These are phyloP conservation scores for Hydra vulgaris DNA, from an alignment of 30 jellyfish, hydroid and myxozoan species.

Conservation along the genomic window DNA sequence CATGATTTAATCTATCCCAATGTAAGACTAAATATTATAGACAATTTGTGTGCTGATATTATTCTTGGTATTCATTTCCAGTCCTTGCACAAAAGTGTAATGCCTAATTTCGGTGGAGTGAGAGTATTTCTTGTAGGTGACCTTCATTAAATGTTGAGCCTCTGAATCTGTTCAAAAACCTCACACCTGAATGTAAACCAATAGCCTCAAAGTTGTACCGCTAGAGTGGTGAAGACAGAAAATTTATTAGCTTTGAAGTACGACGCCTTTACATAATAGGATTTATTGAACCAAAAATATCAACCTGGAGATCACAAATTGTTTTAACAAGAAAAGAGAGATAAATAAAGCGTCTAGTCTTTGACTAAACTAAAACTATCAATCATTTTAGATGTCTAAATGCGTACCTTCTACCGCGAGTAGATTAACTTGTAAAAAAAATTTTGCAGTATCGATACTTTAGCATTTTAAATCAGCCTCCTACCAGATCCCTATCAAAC, in stretches of 20 bases:
- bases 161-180: constrained; percentile 32
- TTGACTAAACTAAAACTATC: constrained; percentile 39
- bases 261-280: constrained; percentile 39
- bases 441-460: no score
- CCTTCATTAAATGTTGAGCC: constrained; percentile 19
- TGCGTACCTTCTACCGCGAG: constrained; percentile 52
- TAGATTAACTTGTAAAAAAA: no score
- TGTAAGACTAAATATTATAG: constrained; percentile 7
- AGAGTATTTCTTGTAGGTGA: not conserved
- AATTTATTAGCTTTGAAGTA: constrained; percentile 26
- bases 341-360: constrained; percentile 26
- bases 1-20: constrained; percentile 1
- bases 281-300: constrained; percentile 42
- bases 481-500: no score
- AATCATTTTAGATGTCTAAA: constrained; percentile 40
- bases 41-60: constrained; percentile 37
- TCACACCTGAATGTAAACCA: constrained; percentile 50
- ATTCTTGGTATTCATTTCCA: constrained; percentile 44
- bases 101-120: constrained; percentile 35
- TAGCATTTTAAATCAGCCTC: no score
- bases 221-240: constrained; percentile 24
- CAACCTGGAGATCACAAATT: constrained; percentile 83
- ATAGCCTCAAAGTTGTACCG: constrained; percentile 49
- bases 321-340: constrained; percentile 30
- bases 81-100: constrained; percentile 32